phyloP scores from a whole-genome alignment of 1,140 invertebrate genomes.

The Sarcophaga bullata region DNA sequence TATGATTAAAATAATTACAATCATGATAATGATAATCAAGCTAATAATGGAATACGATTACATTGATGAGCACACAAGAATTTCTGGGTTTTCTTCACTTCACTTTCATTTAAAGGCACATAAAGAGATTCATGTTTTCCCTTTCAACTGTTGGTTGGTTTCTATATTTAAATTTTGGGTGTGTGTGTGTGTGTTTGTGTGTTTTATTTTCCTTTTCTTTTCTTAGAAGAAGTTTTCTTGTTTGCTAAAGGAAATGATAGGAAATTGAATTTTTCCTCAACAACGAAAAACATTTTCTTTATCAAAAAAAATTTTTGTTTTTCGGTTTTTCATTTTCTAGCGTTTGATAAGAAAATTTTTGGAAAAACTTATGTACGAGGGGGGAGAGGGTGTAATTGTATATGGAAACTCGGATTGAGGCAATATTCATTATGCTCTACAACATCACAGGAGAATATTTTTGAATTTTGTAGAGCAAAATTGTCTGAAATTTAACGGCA shows the following conservation, averaged over 20 bases:
- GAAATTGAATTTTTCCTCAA: constrained; percentile 12
- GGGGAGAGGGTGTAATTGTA: too few relatives aligned
- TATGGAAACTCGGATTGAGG: too few relatives aligned
- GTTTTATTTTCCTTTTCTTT: not conserved
- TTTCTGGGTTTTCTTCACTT: not conserved
- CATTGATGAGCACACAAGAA: not conserved
- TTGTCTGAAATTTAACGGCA: too few relatives aligned
- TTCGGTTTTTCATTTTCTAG: too few relatives aligned
- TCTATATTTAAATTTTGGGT: constrained; percentile 12
- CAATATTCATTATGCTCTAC: too few relatives aligned
- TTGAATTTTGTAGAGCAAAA: too few relatives aligned
- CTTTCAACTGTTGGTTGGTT: constrained; percentile 1
- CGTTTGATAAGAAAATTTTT: too few relatives aligned
- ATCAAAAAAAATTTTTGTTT: not conserved
- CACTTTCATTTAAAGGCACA: not conserved
- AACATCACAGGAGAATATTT: too few relatives aligned
- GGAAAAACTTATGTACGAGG: too few relatives aligned
- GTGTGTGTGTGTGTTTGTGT: too few relatives aligned
- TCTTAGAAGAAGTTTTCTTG: not conserved
- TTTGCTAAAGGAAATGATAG: constrained; percentile 2
- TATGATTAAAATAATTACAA: not conserved
- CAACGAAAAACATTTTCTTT: not conserved
- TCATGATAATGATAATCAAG: not conserved
- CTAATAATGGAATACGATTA: not conserved
- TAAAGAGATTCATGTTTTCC: not conserved